Evolutionary conservation across 2,113 vertebrate genomes (phyloP).

Genomic region (Brachyhypopomus gauderio): DNA sequence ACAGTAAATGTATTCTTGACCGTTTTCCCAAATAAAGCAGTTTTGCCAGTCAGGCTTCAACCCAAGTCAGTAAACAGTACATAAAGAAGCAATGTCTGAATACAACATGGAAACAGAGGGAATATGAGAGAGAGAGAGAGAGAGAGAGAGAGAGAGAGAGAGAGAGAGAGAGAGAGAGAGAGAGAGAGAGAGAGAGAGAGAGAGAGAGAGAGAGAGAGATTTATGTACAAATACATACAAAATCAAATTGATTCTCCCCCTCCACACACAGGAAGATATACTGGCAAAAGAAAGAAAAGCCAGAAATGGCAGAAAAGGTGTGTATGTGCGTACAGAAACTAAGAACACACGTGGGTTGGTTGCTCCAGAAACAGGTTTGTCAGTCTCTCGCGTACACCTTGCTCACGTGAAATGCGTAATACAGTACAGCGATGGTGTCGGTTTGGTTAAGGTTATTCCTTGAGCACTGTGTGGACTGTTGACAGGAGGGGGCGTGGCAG

Average conservation of each 20-base stretch:
- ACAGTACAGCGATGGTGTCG: slow-evolving; percentile 67
- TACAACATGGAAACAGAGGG: slow-evolving; percentile 27
- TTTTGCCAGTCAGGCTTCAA: slow-evolving; percentile 18
- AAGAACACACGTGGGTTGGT: slow-evolving; percentile 50
- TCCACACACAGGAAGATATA: slow-evolving; percentile 55
- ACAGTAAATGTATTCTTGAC: slow-evolving; percentile 53
- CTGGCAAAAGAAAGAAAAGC: slow-evolving; percentile 54
- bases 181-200: not conserved
- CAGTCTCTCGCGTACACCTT: slow-evolving; percentile 66
- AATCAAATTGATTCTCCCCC: slow-evolving; percentile 51
- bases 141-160: not conserved
- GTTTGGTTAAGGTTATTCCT: slow-evolving; percentile 59
- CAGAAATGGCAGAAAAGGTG: slow-evolving; percentile 44
- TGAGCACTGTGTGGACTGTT: slow-evolving; percentile 50
- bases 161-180: slow-evolving; percentile 15
- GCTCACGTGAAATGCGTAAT: slow-evolving; percentile 57
- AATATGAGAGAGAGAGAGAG: slow-evolving; percentile 6
- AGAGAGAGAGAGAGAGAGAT: slow-evolving; percentile 41
- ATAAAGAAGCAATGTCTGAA: slow-evolving; percentile 46
- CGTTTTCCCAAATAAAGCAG: slow-evolving; percentile 28
- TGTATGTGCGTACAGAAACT: slow-evolving; percentile 53
- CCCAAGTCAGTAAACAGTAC: slow-evolving; percentile 43
- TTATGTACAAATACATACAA: slow-evolving; percentile 56
- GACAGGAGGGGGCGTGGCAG: slow-evolving; percentile 26
- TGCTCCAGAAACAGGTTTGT: slow-evolving; percentile 67